Base-by-base conservation (phyloP, 2,113 vertebrate genomes). In the Catharus fuscescens region DNA sequence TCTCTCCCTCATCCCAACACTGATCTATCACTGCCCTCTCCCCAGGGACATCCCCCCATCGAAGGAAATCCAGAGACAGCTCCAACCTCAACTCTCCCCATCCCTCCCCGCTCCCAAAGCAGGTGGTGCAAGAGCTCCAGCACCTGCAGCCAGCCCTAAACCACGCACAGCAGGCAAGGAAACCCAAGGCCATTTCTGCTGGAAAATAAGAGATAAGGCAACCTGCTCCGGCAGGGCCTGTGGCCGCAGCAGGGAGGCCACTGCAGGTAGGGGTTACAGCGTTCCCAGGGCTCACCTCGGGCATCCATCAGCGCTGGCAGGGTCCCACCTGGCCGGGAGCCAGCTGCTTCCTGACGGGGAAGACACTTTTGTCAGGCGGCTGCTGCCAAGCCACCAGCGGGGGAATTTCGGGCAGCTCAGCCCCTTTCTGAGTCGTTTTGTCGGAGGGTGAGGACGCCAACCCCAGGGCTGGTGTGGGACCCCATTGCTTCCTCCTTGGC, bases 251-350 rank as follows among this genome's bases (percentile, higher is more conserved):
- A 26, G 74, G 67, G 72, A 76, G 85, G 69, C 69, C 16, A 5
- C 45, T 4, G 24, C 92, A 86, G 85, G 85, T 62, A 18, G 50
- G 85, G 93, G 72, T 73, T 50, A 53, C 4, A 8, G 88, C 67
- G n/a, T 71, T 90, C 76, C 94, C 96, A 15, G 62, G 31, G 66
- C 93, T 96, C 94, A 95, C 95, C 92, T 94, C 86, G 11, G 90
- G 67, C 88, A 88, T 78, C 90, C 23, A 77, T 42, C 80, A 48
- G 8, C 0, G 50, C 92, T 94, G 94, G 95, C 96, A 71, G 57
- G 86, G 77, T 92, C 89, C 80, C 90, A 84, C 76, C 85, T 80
- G 92, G 93, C 45, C 9, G 0, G 31, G 57, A 26, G 64, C 87
- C 95, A 95, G 78, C 36, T 1, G 1, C 84, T 17, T 67, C 77